A percentile compares a stretch with the other conserved stretches of the same genome.
Conservation (phyloP, 2,797 vertebrate genomes). For the Propithecus deckenii region DNA sequence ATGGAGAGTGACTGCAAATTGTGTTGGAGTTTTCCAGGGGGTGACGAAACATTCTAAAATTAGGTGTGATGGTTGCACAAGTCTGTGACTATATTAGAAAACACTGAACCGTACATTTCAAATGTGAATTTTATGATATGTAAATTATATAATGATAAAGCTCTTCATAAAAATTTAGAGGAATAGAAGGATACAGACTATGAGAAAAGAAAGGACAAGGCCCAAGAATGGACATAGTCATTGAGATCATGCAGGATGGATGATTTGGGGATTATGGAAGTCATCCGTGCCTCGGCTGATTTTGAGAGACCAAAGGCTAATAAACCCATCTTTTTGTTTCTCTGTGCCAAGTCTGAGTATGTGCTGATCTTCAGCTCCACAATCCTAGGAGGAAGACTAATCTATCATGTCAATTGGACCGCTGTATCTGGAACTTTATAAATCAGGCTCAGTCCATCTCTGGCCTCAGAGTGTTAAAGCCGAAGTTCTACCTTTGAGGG, state of each 20-base stretch:
- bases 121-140: not conserved
- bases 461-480: not conserved
- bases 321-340: not conserved
- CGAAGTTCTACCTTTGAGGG: not conserved
- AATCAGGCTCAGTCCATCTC: no score
- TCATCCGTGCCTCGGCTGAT: rapidly evolving
- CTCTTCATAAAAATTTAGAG: not conserved
- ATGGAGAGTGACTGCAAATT: no score
- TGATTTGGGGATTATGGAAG: not conserved
- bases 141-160: not conserved
- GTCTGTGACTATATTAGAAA: not conserved
- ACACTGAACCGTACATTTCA: not conserved
- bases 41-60: not conserved
- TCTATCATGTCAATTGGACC: rapidly evolving
- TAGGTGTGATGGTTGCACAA: not conserved
- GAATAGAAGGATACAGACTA: not conserved
- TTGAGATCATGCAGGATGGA: no score
- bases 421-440: no score
- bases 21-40: not conserved
- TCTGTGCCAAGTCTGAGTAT: not conserved
- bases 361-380: not conserved
- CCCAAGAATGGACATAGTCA: not conserved
- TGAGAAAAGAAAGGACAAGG: not conserved
- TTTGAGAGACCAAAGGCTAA: not conserved
- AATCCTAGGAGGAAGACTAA: not conserved